phyloP scores from a whole-genome alignment of 2,797 vertebrate species.

The Gallinago stenura region DNA sequence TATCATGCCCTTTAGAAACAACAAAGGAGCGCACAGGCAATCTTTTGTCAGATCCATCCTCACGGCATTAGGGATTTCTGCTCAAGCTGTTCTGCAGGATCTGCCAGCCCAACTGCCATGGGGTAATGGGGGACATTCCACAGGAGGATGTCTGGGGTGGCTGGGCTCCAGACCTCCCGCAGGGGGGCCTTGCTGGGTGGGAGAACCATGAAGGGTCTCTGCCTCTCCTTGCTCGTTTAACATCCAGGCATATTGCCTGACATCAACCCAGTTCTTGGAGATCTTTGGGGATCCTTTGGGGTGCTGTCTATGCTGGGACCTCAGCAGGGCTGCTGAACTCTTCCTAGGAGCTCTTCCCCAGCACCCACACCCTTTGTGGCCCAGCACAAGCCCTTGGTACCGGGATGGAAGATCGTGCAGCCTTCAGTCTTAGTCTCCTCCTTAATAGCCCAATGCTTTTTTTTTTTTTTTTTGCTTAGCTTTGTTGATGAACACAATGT shows the following conservation, averaged over 20 bases:
- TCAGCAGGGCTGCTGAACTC: background rate
- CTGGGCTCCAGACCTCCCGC: background rate
- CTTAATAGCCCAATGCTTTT: background rate
- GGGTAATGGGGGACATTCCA: background rate
- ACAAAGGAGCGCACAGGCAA: constrained; percentile 39
- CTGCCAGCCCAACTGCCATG: background rate
- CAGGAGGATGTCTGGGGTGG: background rate
- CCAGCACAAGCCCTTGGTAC: background rate
- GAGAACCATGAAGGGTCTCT: background rate
- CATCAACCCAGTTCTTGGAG: background rate
- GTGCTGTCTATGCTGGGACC: background rate
- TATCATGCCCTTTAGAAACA: constrained; percentile 70
- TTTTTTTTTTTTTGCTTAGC: background rate
- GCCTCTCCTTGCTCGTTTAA: background rate
- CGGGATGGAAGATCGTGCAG: accelerated
- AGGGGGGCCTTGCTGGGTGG: background rate
- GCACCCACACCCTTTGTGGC: accelerated
- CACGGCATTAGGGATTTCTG: constrained; percentile 5
- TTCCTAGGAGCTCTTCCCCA: background rate
- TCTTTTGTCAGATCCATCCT: constrained; percentile 49
- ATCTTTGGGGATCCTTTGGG: background rate
- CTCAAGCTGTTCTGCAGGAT: constrained; percentile 10
- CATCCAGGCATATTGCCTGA: background rate
- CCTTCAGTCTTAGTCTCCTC: background rate
- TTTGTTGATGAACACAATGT: background rate